Percentiles rank a stretch among this genome's conserved stretches.
phyloP scores from a whole-genome alignment of 1,140 invertebrate genomes.

The Pristionchus pacificus region DNA sequence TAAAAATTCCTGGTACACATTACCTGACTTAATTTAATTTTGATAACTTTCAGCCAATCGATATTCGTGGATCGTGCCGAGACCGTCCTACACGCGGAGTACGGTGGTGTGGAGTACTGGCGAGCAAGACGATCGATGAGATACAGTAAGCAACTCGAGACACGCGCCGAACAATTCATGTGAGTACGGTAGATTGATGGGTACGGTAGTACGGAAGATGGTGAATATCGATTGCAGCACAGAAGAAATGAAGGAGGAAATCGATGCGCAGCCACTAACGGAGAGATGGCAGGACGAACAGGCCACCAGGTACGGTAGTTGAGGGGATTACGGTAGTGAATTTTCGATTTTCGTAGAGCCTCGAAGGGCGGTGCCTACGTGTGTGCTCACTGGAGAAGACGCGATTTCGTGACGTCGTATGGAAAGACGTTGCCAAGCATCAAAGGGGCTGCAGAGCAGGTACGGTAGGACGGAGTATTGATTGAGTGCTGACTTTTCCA shows the following conservation, averaged over 20 bases:
- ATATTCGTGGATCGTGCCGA: slow-evolving; percentile 82
- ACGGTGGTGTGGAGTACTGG: slow-evolving; percentile 80
- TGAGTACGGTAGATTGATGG: too few species aligned
- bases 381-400: slow-evolving; percentile 74
- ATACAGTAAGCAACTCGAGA: slow-evolving; percentile 73
- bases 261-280: too few species aligned
- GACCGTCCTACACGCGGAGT: slow-evolving; percentile 78
- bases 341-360: too few species aligned
- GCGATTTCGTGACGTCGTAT: slow-evolving; percentile 74
- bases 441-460: slow-evolving; percentile 69
- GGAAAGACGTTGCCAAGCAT: slow-evolving; percentile 70
- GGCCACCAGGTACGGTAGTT: too few species aligned
- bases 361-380: slow-evolving; percentile 73
- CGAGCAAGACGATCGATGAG: slow-evolving; percentile 77
- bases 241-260: slow-evolving; percentile 68
- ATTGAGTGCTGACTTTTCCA: too few species aligned
- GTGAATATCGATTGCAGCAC: too few species aligned
- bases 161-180: too few species aligned
- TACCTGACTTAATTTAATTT: neutral
- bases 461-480: too few species aligned
- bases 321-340: too few species aligned
- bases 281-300: too few species aligned
- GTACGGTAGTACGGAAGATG: too few species aligned
- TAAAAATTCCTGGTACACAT: neutral
- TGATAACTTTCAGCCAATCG: slow-evolving; percentile 61